Conservation (phyloP, 2,113 vertebrate species). For the Alligator sinensis region DNA sequence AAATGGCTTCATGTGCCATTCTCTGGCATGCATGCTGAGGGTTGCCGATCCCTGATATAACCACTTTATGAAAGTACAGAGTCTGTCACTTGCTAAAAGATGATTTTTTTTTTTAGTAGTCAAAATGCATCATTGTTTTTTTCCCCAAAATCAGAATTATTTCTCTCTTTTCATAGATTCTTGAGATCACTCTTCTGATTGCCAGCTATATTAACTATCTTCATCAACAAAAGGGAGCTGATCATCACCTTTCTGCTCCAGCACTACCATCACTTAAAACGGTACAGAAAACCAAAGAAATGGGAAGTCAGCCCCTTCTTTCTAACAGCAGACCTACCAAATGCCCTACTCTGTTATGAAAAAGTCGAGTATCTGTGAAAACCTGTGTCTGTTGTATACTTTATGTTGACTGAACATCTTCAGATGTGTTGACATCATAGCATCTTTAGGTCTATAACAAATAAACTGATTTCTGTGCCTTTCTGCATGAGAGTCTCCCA, state of each 20-base stretch:
- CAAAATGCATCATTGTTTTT: constrained; percentile 68
- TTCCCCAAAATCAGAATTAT: constrained; percentile 45
- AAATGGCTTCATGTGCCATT: no score
- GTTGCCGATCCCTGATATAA: no score
- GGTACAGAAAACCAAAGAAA: constrained; percentile 82
- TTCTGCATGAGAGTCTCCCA: neutral
- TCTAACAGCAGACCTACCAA: constrained; percentile 88
- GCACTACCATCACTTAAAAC: constrained; percentile 84
- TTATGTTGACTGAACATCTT: neutral
- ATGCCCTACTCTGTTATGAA: constrained; percentile 92
- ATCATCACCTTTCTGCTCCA: constrained; percentile 93
- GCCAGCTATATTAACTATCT: constrained; percentile 94
- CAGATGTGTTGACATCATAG: neutral
- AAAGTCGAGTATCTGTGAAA: neutral
- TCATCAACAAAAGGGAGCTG: constrained; percentile 89
- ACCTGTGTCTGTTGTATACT: neutral
- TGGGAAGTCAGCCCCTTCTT: constrained; percentile 83
- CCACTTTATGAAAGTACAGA: neutral
- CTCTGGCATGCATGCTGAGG: no score
- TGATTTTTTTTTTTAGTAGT: constrained; percentile 60
- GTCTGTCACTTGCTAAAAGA: constrained; percentile 61
- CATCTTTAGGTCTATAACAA: neutral
- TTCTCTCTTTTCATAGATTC: constrained; percentile 83
- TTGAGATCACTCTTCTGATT: constrained; percentile 93
- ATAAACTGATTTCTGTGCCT: neutral